Conservation (phyloP, 2,888 invertebrate species). For the Craniophora ligustri region DNA sequence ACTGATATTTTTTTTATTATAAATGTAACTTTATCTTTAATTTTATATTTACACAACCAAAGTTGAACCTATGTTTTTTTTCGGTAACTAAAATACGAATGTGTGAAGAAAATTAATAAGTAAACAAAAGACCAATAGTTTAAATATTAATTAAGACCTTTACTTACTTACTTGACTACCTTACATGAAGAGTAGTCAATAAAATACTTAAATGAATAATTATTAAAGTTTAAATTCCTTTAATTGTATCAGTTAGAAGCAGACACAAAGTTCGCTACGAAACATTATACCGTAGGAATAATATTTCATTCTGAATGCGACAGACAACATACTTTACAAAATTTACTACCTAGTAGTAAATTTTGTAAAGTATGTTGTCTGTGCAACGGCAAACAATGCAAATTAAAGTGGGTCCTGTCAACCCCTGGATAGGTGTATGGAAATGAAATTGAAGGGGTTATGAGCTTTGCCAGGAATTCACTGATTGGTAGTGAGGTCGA, state of each 20-base stretch:
- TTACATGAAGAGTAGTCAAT: too few species aligned
- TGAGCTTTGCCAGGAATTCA: not conserved
- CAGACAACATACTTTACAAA: too few species aligned
- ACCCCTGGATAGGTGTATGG: conserved; percentile 8
- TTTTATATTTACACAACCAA: too few species aligned
- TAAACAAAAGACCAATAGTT: too few species aligned
- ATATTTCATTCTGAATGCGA: conserved; percentile 35
- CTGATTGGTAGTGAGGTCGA: not conserved
- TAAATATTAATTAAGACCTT: too few species aligned
- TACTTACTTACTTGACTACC: too few species aligned
- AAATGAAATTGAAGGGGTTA: conserved; percentile 13
- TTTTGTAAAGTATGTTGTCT: conserved; percentile 39
- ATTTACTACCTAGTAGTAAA: conserved; percentile 21
- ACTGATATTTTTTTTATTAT: too few species aligned
- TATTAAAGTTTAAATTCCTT: conserved; percentile 10
- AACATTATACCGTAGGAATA: conserved; percentile 21
- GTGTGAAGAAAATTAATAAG: too few species aligned
- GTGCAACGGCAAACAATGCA: conserved; percentile 42
- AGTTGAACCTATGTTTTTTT: too few species aligned
- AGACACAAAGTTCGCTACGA: conserved; percentile 17
- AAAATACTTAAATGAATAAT: too few species aligned
- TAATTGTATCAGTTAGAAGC: conserved; percentile 12
- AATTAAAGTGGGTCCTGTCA: conserved; percentile 31
- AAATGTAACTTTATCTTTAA: too few species aligned
- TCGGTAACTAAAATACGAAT: too few species aligned